Conservation (phyloP, 2,888 invertebrate species). For the Caenorhabditis plicata region DNA sequence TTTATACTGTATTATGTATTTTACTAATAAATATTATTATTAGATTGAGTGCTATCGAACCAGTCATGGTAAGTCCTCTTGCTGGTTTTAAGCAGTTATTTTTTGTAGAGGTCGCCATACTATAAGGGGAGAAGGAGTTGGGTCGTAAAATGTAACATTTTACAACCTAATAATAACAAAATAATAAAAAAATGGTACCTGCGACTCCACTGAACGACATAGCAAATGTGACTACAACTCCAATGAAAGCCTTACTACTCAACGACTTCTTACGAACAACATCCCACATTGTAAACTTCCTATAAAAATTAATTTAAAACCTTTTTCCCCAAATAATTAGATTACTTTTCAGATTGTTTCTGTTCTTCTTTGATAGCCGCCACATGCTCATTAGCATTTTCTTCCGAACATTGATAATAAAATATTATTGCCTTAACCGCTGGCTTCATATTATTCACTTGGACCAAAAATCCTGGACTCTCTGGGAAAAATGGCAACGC, state of each 20-base stretch:
- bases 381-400: slow-evolving; percentile 20
- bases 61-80: too few species aligned
- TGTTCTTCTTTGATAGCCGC: slow-evolving; percentile 38
- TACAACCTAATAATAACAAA: neutral
- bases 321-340: neutral
- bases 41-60: too few species aligned
- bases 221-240: slow-evolving; percentile 47
- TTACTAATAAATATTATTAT: too few species aligned
- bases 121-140: too few species aligned
- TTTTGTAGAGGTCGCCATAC: too few species aligned
- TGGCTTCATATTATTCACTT: slow-evolving; percentile 18
- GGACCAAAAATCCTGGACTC: slow-evolving; percentile 45
- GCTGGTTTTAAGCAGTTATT: too few species aligned
- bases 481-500: slow-evolving; percentile 46
- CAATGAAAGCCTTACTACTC: slow-evolving; percentile 36
- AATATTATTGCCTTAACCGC: slow-evolving; percentile 43
- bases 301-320: neutral
- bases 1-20: too few species aligned
- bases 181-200: slow-evolving; percentile 20
- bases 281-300: slow-evolving; percentile 40
- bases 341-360: slow-evolving; percentile 16
- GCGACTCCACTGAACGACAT: slow-evolving; percentile 58
- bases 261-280: slow-evolving; percentile 30
- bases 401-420: slow-evolving; percentile 38
- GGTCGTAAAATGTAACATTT: neutral